Base-by-base conservation (phyloP, 2,888 invertebrate genomes). In the Imbricaverruca yamaguchii region DNA sequence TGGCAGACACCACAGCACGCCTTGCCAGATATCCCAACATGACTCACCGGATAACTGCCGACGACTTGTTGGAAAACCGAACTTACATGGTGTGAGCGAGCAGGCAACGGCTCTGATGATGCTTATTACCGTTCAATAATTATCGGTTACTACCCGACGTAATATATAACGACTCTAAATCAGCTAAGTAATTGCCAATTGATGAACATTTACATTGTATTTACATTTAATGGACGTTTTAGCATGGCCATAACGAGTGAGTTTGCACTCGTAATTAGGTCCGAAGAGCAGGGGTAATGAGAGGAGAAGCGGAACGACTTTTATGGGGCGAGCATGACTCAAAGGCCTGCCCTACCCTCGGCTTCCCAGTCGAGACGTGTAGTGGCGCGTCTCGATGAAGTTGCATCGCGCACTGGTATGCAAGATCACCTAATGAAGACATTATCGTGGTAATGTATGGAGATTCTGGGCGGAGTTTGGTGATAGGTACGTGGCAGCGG, bases 151-250 rank as follows among this genome's bases (percentile, higher is more conserved):
- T 53, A 53, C 53, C 10, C 53, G 13, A 6, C 8, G 53, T 74
- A 74, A 74, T 74, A 74, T 74, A 74, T 74, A 74, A 74, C 74
- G 74, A 74, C 74, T 53, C 74, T 74, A 74, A 74, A 74, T 74
- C 74, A 74, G 74, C 53, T 74, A 74, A 74, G 74, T 74, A 74
- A 74, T 74, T 74, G 74, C 74, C 74, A 74, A 74, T 74, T 74
- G 53, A 74, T 74, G 74, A 74, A 53, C 74, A 74, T 74, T 74
- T 74, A 74, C 74, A 74, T 74, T 74, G 53, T 39, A 74, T 74
- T 74, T 74, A 74, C 74, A 74, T 74, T 74, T 74, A 74, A 74
- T 74, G 74, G 25, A 25, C 74, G 53, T 74, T 74, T 53, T 74
- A 74, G 74, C 74, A 21, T 74, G 74, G 15, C 74, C 15, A 25